Base-by-base conservation (phyloP, 2,888 invertebrate species). In the Latrodectus hesperus region DNA sequence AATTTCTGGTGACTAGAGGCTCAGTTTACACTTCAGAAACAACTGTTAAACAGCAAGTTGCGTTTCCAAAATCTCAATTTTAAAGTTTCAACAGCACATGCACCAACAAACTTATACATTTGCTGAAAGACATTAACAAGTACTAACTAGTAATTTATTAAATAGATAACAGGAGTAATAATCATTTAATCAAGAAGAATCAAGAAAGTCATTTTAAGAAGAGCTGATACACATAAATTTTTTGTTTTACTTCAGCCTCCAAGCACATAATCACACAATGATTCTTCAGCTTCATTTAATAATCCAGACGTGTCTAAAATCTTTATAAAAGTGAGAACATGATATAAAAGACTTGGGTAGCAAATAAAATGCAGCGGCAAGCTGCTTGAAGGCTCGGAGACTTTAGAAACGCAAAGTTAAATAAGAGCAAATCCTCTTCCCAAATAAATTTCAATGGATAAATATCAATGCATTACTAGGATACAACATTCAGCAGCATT, bases 31-130 rank as follows among this genome's bases (percentile, higher is more conserved):
- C 51, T 67, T 22, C 52, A 68, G 5, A n/a, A 60, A 12, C 16
- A 77, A 81, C 81, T 38, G n/a, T 60, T 64, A 73, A 87, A 82
- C 75, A 81, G 80, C 51, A 87, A 87, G 76, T 77, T 87, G 86
- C 86, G 71, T 81, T 87, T 87, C 86, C 81, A 87, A 87, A 87
- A 87, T 87, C 86, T 87, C 86, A 82, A 67, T 68, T 67, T 52
- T 73, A 73, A 64, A 55, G 51, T 74, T 77, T 84, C 68, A 77
- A 76, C 76, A 83, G 64, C 74, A 75, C 82, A 82, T 55, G 74
- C 67, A 84, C 65, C 77, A 84, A 84, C 77, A 78, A 75, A 82
- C n/a, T 80, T 55, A 75, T 84, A 84, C 77, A 84, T 77, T 71
- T 72, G 77, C 78, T 84, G 84, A 84, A 84, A 84, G 78, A 84